Evolutionary conservation across 2,888 invertebrate species (phyloP).

Genomic region (Drosophila gaucha): DNA sequence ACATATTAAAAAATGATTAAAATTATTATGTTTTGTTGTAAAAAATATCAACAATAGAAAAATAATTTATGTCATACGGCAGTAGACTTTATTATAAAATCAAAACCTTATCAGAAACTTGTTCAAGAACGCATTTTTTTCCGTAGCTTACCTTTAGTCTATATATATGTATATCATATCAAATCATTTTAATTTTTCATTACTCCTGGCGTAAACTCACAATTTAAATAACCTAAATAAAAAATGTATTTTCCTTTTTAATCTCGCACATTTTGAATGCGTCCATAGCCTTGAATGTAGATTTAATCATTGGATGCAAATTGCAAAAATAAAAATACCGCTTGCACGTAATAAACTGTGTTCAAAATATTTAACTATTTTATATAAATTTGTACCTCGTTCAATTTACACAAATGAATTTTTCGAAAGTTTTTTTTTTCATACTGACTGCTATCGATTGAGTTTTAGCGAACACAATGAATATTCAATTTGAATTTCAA

Average conservation of each 20-base stretch:
- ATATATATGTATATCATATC: too few species aligned
- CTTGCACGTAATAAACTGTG: too few species aligned
- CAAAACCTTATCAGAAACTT: too few species aligned
- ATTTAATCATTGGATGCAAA: not conserved
- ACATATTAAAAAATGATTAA: too few species aligned
- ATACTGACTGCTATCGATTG: slow-evolving; percentile 26
- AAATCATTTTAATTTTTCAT: not conserved
- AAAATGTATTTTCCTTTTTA: not conserved
- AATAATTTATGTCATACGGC: too few species aligned
- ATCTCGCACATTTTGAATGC: not conserved
- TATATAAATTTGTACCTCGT: not conserved
- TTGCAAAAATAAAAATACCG: not conserved
- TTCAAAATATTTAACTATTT: not conserved
- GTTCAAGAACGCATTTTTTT: too few species aligned
- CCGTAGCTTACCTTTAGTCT: too few species aligned
- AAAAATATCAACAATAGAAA: too few species aligned
- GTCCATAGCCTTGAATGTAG: not conserved
- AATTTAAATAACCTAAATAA: not conserved
- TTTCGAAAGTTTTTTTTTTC: slow-evolving; percentile 28
- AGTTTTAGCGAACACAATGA: slow-evolving; percentile 15
- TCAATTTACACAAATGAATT: slow-evolving; percentile 12
- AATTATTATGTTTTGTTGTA: too few species aligned
- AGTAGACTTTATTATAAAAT: too few species aligned
- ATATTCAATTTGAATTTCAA: slow-evolving; percentile 19
- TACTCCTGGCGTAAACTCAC: not conserved